phyloP scores from a whole-genome alignment of 2,888 invertebrate species.

The Cephus sareptanus region DNA sequence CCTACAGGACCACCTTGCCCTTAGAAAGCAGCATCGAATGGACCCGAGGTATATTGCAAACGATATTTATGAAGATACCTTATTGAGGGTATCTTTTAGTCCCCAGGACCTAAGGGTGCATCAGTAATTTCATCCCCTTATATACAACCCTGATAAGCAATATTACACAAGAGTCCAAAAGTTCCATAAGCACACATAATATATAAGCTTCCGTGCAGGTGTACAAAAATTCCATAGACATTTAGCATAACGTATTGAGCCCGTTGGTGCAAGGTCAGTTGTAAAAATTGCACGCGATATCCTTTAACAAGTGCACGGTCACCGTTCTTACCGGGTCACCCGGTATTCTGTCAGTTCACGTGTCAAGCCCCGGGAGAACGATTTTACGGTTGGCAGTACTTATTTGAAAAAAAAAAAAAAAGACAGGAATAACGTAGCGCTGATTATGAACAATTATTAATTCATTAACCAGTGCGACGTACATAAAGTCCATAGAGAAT shows the following conservation, averaged over 20 bases:
- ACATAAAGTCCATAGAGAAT: not conserved
- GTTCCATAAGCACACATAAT: not conserved
- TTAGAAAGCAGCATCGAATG: not conserved
- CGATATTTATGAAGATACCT: constrained; percentile 14
- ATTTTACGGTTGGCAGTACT: not conserved
- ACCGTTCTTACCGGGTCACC: not conserved
- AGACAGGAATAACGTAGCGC: not conserved
- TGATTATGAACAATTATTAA: not conserved
- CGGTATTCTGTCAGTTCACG: not conserved
- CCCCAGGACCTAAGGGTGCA: constrained; percentile 17
- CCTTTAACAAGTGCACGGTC: not conserved
- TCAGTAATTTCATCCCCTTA: constrained; percentile 1
- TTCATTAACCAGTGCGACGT: not conserved
- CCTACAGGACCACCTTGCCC: not conserved
- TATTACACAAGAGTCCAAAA: not conserved
- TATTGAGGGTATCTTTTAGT: constrained; percentile 19
- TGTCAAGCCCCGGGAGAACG: not conserved
- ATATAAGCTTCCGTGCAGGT: not conserved
- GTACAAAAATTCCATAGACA: not conserved
- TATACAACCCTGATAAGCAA: not conserved
- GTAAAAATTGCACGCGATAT: not conserved
- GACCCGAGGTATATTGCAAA: not conserved
- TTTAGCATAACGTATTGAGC: not conserved
- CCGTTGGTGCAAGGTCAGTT: not conserved
- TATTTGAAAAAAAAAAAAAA: not conserved